Evolutionary conservation across 2,888 invertebrate species (phyloP).

Genomic region (Zaprionus obscuricornis): DNA sequence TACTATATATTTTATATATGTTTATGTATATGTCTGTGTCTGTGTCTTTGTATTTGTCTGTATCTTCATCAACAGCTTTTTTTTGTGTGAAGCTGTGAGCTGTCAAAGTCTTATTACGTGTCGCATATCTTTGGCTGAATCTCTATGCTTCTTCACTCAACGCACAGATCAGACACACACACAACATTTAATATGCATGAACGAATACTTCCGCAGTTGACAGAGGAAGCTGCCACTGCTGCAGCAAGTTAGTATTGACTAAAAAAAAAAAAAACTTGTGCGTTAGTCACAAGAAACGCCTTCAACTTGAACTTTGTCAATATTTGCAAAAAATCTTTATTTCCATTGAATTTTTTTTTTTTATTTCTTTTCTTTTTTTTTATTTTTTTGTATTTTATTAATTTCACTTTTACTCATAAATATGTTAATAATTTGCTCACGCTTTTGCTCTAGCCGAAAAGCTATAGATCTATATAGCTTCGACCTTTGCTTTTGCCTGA

Average conservation of each 20-base stretch:
- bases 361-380: constrained; percentile 23
- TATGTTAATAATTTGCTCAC: constrained; percentile 73
- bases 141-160: background rate
- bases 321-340: constrained; percentile 73
- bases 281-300: constrained; percentile 7
- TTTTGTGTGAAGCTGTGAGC: constrained; percentile 9
- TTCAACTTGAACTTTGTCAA: constrained; percentile 52
- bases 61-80: background rate
- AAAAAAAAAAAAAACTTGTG: background rate
- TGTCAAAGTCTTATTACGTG: constrained; percentile 15
- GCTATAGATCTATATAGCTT: background rate
- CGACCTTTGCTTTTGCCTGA: constrained; percentile 5
- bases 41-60: constrained; percentile 1
- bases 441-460: constrained; percentile 24
- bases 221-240: background rate
- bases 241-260: too few relatives aligned
- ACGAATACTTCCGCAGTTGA: constrained; percentile 16
- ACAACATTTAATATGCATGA: constrained; percentile 41
- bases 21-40: background rate
- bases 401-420: constrained; percentile 81
- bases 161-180: background rate
- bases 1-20: background rate
- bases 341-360: too few relatives aligned
- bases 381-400: constrained; percentile 58
- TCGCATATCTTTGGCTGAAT: too few relatives aligned